Percentiles rank a stretch among this genome's conserved stretches.
Conservation (phyloP, 2,113 vertebrate genomes). For the Otolemur garnettii region DNA sequence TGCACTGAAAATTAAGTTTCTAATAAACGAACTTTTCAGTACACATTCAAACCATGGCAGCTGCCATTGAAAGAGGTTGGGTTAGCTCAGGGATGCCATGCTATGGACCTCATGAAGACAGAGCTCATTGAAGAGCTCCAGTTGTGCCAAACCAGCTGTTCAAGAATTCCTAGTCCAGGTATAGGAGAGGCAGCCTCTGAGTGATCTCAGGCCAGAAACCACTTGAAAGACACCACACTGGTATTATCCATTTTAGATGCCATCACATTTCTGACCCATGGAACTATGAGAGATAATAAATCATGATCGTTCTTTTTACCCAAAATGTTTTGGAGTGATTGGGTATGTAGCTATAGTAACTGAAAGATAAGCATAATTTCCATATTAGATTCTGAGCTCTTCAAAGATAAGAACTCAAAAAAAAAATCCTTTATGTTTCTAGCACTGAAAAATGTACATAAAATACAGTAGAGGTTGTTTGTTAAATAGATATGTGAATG, state of each 20-base stretch:
- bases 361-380: neutral
- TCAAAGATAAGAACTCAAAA: neutral
- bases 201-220: neutral
- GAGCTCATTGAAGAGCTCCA: neutral
- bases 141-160: neutral
- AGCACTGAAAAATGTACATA: neutral
- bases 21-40: neutral
- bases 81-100: neutral
- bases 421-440: neutral
- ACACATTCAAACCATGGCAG: neutral
- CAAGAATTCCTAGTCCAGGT: neutral
- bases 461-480: neutral
- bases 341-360: neutral
- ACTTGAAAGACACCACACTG: neutral
- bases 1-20: neutral
- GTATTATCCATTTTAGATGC: neutral
- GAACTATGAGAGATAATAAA: neutral
- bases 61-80: neutral
- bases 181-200: neutral
- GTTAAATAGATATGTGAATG: neutral
- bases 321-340: neutral
- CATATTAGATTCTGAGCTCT: neutral
- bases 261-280: neutral
- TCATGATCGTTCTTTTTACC: neutral
- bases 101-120: neutral